Conservation (phyloP, 2,113 vertebrate species). For the Dendrocopos noguchii region DNA sequence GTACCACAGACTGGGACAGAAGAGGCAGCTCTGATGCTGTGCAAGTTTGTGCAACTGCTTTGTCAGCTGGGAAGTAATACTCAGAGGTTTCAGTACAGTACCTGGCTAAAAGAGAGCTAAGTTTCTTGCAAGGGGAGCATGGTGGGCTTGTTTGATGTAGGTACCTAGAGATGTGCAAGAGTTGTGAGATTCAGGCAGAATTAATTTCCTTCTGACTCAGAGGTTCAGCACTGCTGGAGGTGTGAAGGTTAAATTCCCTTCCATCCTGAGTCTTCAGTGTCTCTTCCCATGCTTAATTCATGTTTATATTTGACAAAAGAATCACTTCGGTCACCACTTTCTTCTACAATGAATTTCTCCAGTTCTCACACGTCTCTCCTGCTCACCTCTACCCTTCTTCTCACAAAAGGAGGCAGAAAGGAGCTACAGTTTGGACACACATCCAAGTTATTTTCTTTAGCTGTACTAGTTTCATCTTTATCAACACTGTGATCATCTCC, state of each 20-base stretch:
- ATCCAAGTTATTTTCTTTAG: background rate
- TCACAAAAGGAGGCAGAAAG: background rate
- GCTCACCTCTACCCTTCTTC: background rate
- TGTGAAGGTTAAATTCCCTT: background rate
- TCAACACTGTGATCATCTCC: fast-evolving
- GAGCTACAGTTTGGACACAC: background rate
- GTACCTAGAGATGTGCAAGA: too few species aligned
- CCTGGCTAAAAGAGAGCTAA: too few species aligned
- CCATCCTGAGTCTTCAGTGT: background rate
- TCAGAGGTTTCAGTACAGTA: too few species aligned
- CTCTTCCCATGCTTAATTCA: background rate
- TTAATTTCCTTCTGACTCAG: background rate
- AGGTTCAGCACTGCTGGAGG: background rate
- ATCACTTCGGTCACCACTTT: background rate
- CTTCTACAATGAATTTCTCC: background rate
- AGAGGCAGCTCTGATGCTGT: background rate
- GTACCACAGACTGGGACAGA: background rate
- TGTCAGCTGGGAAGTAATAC: too few species aligned
- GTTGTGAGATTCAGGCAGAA: too few species aligned
- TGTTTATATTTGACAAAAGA: background rate
- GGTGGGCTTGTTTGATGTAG: too few species aligned
- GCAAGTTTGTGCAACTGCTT: too few species aligned
- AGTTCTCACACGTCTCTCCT: background rate
- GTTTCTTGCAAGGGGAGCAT: too few species aligned
- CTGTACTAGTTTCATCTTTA: background rate